Percentiles rank a stretch among this genome's conserved stretches.
Conservation (phyloP, 2,113 vertebrate genomes). For the Hiodon tergisus region DNA sequence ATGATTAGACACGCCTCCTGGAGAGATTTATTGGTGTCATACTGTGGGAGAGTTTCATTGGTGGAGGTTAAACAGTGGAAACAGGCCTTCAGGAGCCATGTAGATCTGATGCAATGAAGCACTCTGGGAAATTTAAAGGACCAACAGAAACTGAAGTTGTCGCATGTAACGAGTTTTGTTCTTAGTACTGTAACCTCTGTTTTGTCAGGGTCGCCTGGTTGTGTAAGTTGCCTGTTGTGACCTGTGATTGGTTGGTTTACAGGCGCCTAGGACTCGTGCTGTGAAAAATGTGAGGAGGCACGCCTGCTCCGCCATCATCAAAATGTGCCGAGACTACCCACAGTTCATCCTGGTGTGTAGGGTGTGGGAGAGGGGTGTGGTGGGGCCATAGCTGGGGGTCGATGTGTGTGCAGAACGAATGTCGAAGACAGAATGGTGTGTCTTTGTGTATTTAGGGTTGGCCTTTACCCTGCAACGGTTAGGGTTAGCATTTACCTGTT, state of each 20-base stretch:
- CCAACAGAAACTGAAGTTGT: too few relatives aligned
- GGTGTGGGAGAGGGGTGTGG: background rate
- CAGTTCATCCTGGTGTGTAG: constrained; percentile 79
- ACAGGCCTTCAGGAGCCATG: too few relatives aligned
- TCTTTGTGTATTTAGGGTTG: background rate
- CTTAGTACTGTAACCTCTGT: too few relatives aligned
- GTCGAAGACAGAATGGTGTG: background rate
- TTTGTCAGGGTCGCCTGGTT: too few relatives aligned
- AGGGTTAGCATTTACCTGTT: background rate
- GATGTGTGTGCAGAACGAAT: too few relatives aligned
- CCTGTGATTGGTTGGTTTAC: constrained; percentile 25
- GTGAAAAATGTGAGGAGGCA: constrained; percentile 92
- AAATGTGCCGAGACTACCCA: constrained; percentile 89
- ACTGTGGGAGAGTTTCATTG: too few relatives aligned
- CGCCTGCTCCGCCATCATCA: constrained; percentile 88
- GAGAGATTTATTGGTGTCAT: too few relatives aligned
- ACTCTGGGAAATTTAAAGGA: too few relatives aligned
- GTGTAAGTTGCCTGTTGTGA: background rate
- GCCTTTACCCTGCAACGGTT: background rate
- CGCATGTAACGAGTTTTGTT: too few relatives aligned
- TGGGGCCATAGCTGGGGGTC: background rate
- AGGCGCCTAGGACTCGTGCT: constrained; percentile 82
- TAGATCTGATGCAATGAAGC: too few relatives aligned
- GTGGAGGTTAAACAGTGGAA: too few relatives aligned
- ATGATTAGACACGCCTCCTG: too few relatives aligned